Conservation (phyloP, 1,140 invertebrate genomes). For the Globodera ellingtonae region DNA sequence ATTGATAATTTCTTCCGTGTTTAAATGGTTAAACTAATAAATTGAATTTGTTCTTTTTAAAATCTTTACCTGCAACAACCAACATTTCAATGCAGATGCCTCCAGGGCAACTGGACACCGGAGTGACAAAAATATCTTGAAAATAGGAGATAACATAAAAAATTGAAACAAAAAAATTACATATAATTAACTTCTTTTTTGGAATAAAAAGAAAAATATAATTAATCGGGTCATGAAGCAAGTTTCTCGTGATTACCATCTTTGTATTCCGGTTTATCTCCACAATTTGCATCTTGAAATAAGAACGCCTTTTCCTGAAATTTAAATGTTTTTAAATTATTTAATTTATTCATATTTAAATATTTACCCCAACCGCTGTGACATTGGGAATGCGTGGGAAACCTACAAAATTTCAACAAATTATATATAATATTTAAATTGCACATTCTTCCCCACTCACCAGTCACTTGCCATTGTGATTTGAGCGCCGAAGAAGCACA, state of each 20-base stretch:
- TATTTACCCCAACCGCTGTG: not conserved
- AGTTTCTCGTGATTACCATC: not conserved
- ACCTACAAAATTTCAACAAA: not conserved
- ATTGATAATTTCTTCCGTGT: no score
- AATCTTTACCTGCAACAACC: constrained; percentile 1
- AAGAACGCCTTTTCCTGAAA: constrained; percentile 10
- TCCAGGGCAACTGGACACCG: constrained; percentile 9
- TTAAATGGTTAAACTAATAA: no score
- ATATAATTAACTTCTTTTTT: no score
- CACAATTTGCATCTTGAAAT: not conserved
- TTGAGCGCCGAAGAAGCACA: not conserved
- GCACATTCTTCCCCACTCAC: not conserved
- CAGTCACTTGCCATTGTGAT: not conserved
- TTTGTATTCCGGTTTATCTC: not conserved
- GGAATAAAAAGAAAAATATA: no score
- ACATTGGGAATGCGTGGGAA: not conserved
- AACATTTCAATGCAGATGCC: constrained; percentile 29
- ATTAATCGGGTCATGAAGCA: no score
- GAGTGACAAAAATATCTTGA: not conserved
- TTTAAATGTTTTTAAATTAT: not conserved
- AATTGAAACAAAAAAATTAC: no score
- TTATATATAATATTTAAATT: no score
- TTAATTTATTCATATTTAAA: not conserved
- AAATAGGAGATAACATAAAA: not conserved
- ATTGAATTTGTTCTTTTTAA: no score